Conservation (phyloP, 1,140 invertebrate species). For the Drosophila leontia region DNA sequence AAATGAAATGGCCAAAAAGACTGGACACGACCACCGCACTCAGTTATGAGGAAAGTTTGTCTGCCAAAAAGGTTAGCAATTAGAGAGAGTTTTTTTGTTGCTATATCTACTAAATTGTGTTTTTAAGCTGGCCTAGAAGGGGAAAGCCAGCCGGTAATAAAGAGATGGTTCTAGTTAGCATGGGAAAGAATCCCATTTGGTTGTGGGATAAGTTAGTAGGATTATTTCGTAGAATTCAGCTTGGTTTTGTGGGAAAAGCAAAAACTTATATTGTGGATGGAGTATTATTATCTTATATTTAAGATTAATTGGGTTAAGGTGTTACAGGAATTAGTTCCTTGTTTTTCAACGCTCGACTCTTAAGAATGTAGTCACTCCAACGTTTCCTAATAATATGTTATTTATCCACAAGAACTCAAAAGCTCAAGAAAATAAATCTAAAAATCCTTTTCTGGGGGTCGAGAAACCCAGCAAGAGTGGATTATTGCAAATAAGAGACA, state of each 20-base stretch:
- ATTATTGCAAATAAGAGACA: conserved; percentile 27
- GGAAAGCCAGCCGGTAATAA: conserved; percentile 9
- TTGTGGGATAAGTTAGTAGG: background rate
- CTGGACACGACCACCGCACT: conserved; percentile 10
- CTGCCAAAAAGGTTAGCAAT: conserved; percentile 42
- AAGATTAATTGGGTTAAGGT: too few species aligned
- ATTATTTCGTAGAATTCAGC: conserved; percentile 11
- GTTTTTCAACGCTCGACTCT: too few species aligned
- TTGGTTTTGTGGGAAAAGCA: background rate
- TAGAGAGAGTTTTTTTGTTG: conserved; percentile 29
- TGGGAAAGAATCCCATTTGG: conserved; percentile 34
- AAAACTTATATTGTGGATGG: background rate
- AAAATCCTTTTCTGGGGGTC: background rate
- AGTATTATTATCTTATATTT: too few species aligned
- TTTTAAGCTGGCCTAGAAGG: conserved; percentile 16
- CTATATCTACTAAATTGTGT: conserved; percentile 7
- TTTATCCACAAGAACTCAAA: background rate
- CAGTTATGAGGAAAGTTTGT: conserved; percentile 33
- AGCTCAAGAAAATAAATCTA: background rate
- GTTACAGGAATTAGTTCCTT: too few species aligned
- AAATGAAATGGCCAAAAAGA: conserved; percentile 55
- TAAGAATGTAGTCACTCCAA: background rate
- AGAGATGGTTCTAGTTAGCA: conserved; percentile 3
- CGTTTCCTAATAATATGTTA: background rate
- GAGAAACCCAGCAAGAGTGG: conserved; percentile 4